Evolutionary conservation across 64 coral and sea anemone genomes (phyloP), one percentile per base, ranked within the genome.

Genomic region (Pachyseris speciosa): DNA sequence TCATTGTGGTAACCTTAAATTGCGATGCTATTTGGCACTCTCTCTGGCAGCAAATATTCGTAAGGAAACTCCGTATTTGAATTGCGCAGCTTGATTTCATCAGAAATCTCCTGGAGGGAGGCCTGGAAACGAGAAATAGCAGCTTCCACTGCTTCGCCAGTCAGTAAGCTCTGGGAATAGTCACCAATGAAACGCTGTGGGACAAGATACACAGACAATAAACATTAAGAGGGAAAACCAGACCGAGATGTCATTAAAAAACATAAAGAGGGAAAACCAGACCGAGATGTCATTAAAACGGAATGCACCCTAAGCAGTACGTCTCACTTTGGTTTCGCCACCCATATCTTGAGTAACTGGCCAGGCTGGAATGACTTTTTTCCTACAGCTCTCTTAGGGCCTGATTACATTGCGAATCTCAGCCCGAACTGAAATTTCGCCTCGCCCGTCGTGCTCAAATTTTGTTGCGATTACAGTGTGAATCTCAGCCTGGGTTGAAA

Each of bases 161-260:
- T 84, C 50, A 85, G 74, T 5, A 41, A 52, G 5, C 64, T 69
- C 17, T 91, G 33, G 19, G 70, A 69, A 19, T 95, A 95, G 50
- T 91, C 83, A 31, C 94, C 88, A 22, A 95, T 31, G 49, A 70
- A 91, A 65, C 83, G 88, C 94, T 95, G 67, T 19, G 30, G 27
- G 26, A 64, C 19, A 42, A 84, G 24, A 89, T 0, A 72, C 3
- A 76, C 9, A 76, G 73, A 52, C 22, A 25, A 25, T 5, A 25
- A 61, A 26, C 7, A 7, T 26, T 19, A 58, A 58, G 19, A 58
- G n/a, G n/a, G 16, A 58, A 20, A 58, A 58, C 0, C 40, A 8
- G 0, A 57, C 11, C 11, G 38, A n/a, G 13, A n/a, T 26, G 9
- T 39, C 2, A 30, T 12, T n/a, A 30, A 52, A 61, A 4, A 61